phyloP scores from a whole-genome alignment of 2,888 invertebrate genomes.

The Eremobia ochroleuca region DNA sequence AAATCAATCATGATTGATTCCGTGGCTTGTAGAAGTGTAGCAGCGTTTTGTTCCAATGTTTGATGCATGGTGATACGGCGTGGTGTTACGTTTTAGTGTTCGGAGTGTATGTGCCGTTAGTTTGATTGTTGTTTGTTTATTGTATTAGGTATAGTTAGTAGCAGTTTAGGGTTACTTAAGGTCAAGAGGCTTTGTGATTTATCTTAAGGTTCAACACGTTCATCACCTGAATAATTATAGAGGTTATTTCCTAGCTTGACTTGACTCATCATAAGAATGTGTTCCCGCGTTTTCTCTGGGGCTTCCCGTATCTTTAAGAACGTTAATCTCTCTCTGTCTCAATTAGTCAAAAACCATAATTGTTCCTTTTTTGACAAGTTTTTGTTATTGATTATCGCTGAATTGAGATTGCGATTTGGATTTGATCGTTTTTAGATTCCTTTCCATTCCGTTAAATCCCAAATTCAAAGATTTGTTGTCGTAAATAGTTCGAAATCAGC shows the following conservation, averaged over 20 bases:
- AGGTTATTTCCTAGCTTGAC: background rate
- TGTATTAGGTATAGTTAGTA: conserved; percentile 38
- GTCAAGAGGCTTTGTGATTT: conserved; percentile 6
- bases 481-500: too few relatives aligned
- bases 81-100: conserved; percentile 33
- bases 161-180: conserved; percentile 24
- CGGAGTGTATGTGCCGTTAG: conserved; percentile 41
- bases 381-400: background rate
- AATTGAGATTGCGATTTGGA: background rate
- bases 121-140: conserved; percentile 40
- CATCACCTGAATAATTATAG: background rate
- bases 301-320: background rate
- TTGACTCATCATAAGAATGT: background rate
- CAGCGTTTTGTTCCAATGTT: conserved; percentile 57
- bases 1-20: conserved; percentile 78
- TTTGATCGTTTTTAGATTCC: background rate
- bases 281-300: background rate
- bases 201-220: background rate
- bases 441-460: background rate
- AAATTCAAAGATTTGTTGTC: background rate
- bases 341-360: background rate
- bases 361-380: too few relatives aligned
- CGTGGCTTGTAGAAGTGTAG: conserved; percentile 40
- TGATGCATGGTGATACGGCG: conserved; percentile 46
- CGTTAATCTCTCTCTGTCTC: background rate